Percentiles rank a stretch among this genome's conserved stretches.
Evolutionary conservation across 2,797 vertebrate genomes (phyloP).

Genomic region (Galago senegalensis): DNA sequence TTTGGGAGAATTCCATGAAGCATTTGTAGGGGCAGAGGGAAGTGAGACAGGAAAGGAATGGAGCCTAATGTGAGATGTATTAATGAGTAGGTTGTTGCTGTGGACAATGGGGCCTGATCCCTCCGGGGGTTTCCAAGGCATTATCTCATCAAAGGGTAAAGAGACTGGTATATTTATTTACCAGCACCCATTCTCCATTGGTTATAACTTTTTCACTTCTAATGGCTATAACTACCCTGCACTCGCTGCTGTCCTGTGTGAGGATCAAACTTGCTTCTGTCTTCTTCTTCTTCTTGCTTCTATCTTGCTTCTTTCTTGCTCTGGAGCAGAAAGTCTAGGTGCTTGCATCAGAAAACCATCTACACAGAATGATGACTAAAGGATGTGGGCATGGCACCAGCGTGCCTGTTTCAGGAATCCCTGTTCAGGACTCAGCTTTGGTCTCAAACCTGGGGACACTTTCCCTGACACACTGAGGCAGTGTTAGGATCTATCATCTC

Average conservation of each 20-base stretch:
- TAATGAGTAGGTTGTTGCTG: not conserved
- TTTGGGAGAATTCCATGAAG: slow-evolving; percentile 13
- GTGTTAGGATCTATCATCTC: not conserved
- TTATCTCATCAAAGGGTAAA: not conserved
- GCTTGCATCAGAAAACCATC: not conserved
- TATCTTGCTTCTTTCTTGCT: no score
- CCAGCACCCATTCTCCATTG: not conserved
- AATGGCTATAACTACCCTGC: not conserved
- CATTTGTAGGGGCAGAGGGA: not conserved
- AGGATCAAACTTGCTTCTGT: not conserved
- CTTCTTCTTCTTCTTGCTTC: no score
- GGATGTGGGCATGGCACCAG: not conserved
- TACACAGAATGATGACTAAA: not conserved
- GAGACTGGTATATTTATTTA: not conserved
- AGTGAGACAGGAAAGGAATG: not conserved
- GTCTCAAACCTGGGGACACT: not conserved
- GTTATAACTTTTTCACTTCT: not conserved
- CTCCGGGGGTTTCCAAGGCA: not conserved
- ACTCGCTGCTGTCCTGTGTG: not conserved
- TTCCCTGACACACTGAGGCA: not conserved
- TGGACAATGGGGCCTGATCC: not conserved
- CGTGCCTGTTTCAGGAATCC: not conserved
- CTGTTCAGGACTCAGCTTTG: not conserved
- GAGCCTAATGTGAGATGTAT: not conserved
- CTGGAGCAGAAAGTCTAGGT: slow-evolving; percentile 26